A percentile compares a stretch with the other conserved stretches of the same genome.
Conservation (phyloP, 30 jellyfish, hydroid and myxozoan species). For the Cassiopea xamachana region DNA sequence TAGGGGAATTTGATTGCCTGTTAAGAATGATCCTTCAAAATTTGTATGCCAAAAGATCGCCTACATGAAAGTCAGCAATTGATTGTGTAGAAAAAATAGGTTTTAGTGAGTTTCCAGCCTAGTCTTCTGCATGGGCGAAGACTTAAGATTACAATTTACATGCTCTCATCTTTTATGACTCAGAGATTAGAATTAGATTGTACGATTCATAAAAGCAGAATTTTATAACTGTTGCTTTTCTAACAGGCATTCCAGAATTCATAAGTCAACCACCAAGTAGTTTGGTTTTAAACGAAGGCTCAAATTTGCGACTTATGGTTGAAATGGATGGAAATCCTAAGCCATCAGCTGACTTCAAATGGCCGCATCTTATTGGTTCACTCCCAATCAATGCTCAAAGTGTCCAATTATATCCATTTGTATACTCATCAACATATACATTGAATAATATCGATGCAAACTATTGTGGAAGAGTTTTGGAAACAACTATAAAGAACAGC, state of each 20-base stretch:
- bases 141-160: no score
- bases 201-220: no score
- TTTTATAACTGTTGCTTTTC: background rate
- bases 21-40: no score
- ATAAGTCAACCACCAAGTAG: background rate
- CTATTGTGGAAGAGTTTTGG: conserved; percentile 34
- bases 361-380: conserved; percentile 25
- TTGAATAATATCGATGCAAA: conserved; percentile 14
- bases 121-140: no score
- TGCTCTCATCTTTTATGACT: no score
- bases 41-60: no score
- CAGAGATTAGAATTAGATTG: no score
- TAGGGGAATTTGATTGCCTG: no score
- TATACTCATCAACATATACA: conserved; percentile 14
- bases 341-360: conserved; percentile 21
- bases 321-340: conserved; percentile 42
- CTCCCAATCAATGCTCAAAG: background rate
- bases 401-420: background rate
- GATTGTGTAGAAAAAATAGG: no score
- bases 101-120: no score
- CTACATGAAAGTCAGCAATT: no score
- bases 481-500: background rate
- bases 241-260: conserved; percentile 24
- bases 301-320: conserved; percentile 16
- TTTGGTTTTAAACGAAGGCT: background rate